phyloP scores from a whole-genome alignment of 2,113 vertebrate genomes.

The Nothocercus nigrocapillus region DNA sequence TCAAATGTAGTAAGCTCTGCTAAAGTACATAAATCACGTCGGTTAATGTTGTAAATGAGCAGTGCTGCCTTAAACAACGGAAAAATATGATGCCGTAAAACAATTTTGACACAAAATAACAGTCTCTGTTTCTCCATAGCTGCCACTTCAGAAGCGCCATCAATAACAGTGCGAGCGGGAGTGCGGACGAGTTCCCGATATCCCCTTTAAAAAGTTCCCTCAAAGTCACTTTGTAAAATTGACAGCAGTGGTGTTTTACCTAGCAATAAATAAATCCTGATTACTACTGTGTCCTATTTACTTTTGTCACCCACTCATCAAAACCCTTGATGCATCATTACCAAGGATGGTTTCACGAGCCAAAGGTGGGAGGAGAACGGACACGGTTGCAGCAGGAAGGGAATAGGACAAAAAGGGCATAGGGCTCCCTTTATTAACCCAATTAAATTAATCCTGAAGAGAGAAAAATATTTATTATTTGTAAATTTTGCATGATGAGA shows the following conservation, averaged over 20 bases:
- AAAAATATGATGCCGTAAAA: conserved; percentile 76
- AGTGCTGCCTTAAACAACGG: conserved; percentile 75
- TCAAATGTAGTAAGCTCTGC: conserved; percentile 77
- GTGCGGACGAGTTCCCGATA: conserved; percentile 35
- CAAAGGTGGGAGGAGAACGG: background rate
- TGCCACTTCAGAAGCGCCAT: conserved; percentile 72
- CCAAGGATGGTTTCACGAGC: conserved; percentile 21
- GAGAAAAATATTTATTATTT: background rate
- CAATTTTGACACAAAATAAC: conserved; percentile 76
- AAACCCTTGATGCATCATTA: conserved; percentile 67
- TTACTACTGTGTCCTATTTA: conserved; percentile 75
- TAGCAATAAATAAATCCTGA: conserved; percentile 76
- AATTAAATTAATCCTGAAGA: background rate
- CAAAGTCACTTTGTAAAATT: conserved; percentile 81
- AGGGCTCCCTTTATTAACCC: background rate
- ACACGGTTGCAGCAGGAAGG: background rate
- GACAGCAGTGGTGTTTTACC: conserved; percentile 22
- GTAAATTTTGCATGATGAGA: background rate
- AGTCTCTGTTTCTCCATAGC: conserved; percentile 60
- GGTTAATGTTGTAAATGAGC: conserved; percentile 79
- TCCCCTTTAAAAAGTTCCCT: conserved; percentile 77
- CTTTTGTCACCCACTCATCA: conserved; percentile 78
- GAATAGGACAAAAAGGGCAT: background rate
- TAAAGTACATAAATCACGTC: conserved; percentile 78
- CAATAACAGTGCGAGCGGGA: conserved; percentile 75